These are phyloP conservation scores for Lepidotrigona ventralis DNA, from an alignment of 1,140 invertebrate genomes.

Conservation along the genomic window DNA sequence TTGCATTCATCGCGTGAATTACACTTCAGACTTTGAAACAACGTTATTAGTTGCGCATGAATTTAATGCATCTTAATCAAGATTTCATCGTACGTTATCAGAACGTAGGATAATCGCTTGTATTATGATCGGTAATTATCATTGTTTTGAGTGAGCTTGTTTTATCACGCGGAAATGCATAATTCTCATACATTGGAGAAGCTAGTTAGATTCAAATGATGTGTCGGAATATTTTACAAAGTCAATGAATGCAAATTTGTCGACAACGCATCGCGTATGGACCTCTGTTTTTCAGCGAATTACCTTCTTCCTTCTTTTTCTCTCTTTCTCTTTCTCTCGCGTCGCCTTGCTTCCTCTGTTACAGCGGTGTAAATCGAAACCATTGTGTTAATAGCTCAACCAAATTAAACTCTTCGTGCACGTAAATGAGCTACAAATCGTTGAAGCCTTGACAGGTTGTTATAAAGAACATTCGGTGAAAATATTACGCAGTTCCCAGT, in stretches of 20 bases:
- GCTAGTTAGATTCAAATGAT: neutral
- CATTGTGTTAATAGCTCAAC: slow-evolving; percentile 29
- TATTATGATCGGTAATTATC: neutral
- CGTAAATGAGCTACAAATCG: slow-evolving; percentile 43
- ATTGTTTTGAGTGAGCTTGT: neutral
- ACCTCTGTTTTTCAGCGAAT: slow-evolving; percentile 10
- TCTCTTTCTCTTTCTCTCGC: neutral
- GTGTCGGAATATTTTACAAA: slow-evolving; percentile 32
- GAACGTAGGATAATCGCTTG: neutral
- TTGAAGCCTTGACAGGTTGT: slow-evolving; percentile 2
- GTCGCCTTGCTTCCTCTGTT: neutral
- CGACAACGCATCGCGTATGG: neutral
- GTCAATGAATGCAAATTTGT: neutral
- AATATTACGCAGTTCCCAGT: slow-evolving; percentile 16
- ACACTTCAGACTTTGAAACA: slow-evolving; percentile 22
- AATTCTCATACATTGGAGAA: neutral
- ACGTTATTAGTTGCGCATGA: neutral
- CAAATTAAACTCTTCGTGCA: slow-evolving; percentile 36
- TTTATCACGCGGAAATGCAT: neutral
- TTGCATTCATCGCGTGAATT: neutral
- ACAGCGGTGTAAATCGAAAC: slow-evolving; percentile 13
- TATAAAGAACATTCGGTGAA: slow-evolving; percentile 3
- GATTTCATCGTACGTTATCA: neutral
- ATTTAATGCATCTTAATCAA: neutral
- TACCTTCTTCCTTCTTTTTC: neutral